Evolutionary conservation across 2,888 invertebrate species (phyloP), one percentile per base, ranked within the genome.

Genomic region (Myopa testacea): DNA sequence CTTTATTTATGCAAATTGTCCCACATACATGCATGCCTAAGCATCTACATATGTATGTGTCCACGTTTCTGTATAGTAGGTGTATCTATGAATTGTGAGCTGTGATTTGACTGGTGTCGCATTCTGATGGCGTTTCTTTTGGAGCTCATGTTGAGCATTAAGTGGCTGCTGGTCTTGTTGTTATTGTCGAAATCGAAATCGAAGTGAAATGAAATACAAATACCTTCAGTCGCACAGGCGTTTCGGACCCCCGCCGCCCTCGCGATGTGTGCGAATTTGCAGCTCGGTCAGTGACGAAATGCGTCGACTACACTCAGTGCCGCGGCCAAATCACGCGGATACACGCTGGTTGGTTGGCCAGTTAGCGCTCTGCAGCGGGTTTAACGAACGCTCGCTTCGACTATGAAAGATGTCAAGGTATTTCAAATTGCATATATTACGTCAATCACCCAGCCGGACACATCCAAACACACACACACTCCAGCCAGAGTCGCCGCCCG

Each of bases 371-470:
- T 67, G 62, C 19, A 26, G 55, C 67, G 86, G 83, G 86, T 85
- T 86, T 84, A 86, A 85, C 78, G 82, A 85, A 85, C 85, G 85
- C 82, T 80, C 62, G 81, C 80, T 81, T 83, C 80, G 82, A 80
- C 83, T 85, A 82, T 85, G 85, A 85, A 85, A 86, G 85, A 84
- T 85, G 85, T 85, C 86, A 86, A 86, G 85, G 85, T 84, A 83
- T 83, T 76, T 84, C 79, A 82, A 81, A 82, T 81, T 71, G 68
- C 52, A 81, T 82, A 83, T 77, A 75, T 80, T 81, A 84, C 80
- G 82, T 82, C 78, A 82, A 84, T 81, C 84, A 82, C 82, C 83
- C 81, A 80, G 71, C 52, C 79, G 74, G 78, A 77, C 81, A 82
- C 63, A 77, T 75, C 68, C 76, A 45, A 6, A 78, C 78, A 62